Evolutionary conservation across 2,797 vertebrate species (phyloP).

Genomic region (Coluber constrictor): DNA sequence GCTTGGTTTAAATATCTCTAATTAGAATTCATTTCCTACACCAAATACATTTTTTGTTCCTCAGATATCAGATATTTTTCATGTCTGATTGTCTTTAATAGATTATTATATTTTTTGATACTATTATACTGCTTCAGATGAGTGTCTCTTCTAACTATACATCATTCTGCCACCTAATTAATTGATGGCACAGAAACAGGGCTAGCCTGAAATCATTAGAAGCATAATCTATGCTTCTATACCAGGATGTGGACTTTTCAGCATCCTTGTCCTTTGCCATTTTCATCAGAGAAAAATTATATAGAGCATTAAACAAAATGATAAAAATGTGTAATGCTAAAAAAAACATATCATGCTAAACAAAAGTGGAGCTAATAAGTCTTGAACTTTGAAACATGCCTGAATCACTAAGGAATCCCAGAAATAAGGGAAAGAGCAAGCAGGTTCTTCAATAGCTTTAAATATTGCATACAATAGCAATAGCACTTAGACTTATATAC

Average conservation of each 20-base stretch:
- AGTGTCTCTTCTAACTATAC: not conserved
- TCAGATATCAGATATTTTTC: not conserved
- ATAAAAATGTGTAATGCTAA: not conserved
- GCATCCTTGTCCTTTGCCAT: not conserved
- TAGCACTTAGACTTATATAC: too few species aligned
- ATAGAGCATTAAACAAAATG: not conserved
- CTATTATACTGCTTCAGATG: not conserved
- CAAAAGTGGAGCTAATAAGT: not conserved
- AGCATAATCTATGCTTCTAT: not conserved
- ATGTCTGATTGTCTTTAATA: not conserved
- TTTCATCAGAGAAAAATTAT: not conserved
- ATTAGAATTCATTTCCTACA: not conserved
- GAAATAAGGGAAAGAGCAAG: not conserved
- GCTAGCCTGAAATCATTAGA: not conserved
- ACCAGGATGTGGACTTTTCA: not conserved
- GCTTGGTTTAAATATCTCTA: not conserved
- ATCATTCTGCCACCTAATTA: not conserved
- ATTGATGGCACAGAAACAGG: not conserved
- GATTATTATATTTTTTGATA: not conserved
- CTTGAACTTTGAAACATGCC: not conserved
- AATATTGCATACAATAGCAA: not conserved
- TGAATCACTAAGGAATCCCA: conserved; percentile 4
- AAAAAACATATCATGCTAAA: not conserved
- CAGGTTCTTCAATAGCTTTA: conserved; percentile 22
- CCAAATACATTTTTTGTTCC: not conserved